Percentiles rank a stretch among this genome's conserved stretches.
Evolutionary conservation across 1,140 invertebrate species (phyloP).

Genomic region (Drosophila truncata): DNA sequence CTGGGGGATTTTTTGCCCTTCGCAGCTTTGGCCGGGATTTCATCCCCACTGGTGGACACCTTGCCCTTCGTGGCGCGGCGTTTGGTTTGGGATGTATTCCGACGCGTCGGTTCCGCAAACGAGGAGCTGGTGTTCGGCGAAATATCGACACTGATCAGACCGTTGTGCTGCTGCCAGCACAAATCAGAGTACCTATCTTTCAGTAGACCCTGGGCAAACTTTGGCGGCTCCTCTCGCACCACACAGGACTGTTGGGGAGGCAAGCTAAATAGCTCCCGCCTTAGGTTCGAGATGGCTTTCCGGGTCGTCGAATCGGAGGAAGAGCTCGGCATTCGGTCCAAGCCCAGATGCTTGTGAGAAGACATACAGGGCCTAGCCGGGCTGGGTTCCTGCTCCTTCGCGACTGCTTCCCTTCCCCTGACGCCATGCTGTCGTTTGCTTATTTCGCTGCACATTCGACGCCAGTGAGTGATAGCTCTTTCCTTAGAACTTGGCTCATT

Average conservation of each 20-base stretch:
- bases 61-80: conserved; percentile 11
- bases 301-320: background rate
- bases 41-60: background rate
- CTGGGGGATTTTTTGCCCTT: conserved; percentile 16
- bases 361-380: conserved; percentile 51
- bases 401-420: background rate
- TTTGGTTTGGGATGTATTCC: conserved; percentile 8
- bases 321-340: conserved; percentile 3
- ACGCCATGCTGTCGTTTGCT: background rate
- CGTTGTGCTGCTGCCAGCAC: background rate
- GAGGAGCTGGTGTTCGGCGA: conserved; percentile 6
- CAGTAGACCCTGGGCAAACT: conserved; percentile 50
- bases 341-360: conserved; percentile 33
- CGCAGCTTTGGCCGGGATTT: conserved; percentile 11
- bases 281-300: conserved; percentile 23
- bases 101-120: background rate
- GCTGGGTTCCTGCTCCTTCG: background rate
- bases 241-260: conserved; percentile 64
- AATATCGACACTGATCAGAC: conserved; percentile 17
- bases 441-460: background rate
- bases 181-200: conserved; percentile 50
- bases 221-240: conserved; percentile 60
- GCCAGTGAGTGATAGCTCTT: background rate
- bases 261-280: conserved; percentile 54
- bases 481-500: conserved; percentile 10